phyloP scores from a whole-genome alignment of 2,797 vertebrate species.

The Tapera naevia region DNA sequence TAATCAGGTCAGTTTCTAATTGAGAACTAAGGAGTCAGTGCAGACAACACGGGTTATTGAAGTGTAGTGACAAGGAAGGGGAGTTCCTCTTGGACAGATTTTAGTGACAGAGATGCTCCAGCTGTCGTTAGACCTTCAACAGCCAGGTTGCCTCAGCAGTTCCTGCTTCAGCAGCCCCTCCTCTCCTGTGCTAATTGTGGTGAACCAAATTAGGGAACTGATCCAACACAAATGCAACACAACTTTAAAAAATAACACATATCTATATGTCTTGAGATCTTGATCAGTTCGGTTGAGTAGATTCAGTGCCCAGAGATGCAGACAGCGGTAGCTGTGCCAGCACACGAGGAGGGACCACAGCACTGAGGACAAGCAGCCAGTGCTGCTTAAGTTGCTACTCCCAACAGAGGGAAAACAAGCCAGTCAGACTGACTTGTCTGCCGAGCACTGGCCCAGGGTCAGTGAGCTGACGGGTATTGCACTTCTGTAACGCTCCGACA shows the following conservation, averaged over 20 bases:
- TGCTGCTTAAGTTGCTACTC: background rate
- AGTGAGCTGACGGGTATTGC: background rate
- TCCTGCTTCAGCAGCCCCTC: background rate
- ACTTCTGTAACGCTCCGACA: background rate
- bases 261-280: background rate
- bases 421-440: background rate
- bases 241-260: background rate
- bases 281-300: background rate
- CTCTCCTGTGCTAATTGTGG: background rate
- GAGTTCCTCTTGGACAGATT: background rate
- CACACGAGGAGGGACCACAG: background rate
- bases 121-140: background rate
- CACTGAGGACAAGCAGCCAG: background rate
- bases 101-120: background rate
- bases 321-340: background rate
- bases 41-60: background rate
- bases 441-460: background rate
- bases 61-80: background rate
- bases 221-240: background rate
- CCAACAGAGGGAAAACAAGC: background rate
- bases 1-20: background rate
- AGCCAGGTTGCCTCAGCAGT: background rate
- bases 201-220: background rate
- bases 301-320: background rate
- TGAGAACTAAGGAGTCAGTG: background rate